Conservation (phyloP, 2,797 vertebrate species). For the Clarias pachynema region DNA sequence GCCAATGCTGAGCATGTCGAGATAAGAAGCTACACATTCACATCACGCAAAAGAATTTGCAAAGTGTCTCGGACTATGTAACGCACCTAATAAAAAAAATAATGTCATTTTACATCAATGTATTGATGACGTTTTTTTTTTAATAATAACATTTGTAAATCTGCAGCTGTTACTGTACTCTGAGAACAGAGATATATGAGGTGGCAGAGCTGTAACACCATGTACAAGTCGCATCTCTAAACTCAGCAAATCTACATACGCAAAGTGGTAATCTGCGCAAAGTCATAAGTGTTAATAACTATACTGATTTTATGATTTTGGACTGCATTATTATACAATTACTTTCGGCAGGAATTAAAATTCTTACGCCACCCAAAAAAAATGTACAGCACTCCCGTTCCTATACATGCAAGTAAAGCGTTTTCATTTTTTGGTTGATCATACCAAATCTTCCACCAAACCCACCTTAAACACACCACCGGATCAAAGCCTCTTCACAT, state of each 20-base stretch:
- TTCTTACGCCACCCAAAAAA: background rate
- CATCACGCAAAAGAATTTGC: background rate
- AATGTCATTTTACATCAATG: background rate
- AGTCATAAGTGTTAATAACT: background rate
- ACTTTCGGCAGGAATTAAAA: background rate
- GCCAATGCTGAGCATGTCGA: background rate
- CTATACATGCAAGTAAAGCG: slow-evolving; percentile 2
- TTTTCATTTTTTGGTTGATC: background rate
- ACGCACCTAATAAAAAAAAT: background rate
- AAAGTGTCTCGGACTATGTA: background rate
- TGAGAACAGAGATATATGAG: background rate
- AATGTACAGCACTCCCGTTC: background rate
- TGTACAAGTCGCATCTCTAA: background rate
- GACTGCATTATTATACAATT: slow-evolving; percentile 5
- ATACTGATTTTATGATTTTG: background rate
- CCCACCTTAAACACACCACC: background rate
- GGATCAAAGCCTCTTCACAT: background rate
- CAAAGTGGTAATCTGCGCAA: background rate
- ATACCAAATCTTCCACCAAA: background rate
- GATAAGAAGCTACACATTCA: background rate
- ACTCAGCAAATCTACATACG: background rate
- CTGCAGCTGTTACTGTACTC: background rate
- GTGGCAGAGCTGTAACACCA: background rate
- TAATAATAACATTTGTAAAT: background rate
- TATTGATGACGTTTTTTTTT: background rate